Conservation (phyloP, 1,140 invertebrate species). For the Brachionus rotundiformis region DNA sequence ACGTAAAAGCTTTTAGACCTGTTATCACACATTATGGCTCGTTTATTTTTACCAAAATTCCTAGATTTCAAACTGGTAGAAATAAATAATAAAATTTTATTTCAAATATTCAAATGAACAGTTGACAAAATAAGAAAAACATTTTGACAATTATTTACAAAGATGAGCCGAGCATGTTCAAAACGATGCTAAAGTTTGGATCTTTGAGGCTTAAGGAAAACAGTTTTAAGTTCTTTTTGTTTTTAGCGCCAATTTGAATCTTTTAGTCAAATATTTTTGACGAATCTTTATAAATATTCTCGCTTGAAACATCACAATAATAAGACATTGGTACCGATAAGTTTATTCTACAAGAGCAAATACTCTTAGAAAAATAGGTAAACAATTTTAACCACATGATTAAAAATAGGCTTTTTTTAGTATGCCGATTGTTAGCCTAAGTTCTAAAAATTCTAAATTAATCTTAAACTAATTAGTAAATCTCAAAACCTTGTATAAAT, state of each 20-base stretch:
- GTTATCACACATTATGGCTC: no score
- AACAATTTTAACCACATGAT: slow-evolving; percentile 30
- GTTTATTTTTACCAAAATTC: no score
- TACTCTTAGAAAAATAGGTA: not conserved
- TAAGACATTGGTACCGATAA: slow-evolving; percentile 39
- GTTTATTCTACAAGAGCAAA: not conserved
- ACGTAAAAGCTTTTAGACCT: no score
- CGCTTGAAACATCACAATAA: not conserved
- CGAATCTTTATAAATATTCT: not conserved
- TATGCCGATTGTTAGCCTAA: not conserved
- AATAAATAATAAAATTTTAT: no score
- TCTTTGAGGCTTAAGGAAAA: not conserved
- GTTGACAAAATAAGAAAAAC: not conserved
- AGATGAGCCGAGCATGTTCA: not conserved
- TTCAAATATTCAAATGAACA: not conserved
- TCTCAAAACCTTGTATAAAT: not conserved
- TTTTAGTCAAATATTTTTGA: slow-evolving; percentile 17
- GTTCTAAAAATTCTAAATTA: not conserved
- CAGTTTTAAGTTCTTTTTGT: not conserved
- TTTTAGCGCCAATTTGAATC: not conserved
- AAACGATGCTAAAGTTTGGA: not conserved
- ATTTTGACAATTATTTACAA: not conserved
- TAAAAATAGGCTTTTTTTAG: not conserved
- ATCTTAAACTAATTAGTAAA: slow-evolving; percentile 8
- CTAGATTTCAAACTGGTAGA: no score